These are phyloP conservation scores for Himalopsyche phryganea DNA, from an alignment of 1,140 invertebrate genomes.

Conservation along the genomic window DNA sequence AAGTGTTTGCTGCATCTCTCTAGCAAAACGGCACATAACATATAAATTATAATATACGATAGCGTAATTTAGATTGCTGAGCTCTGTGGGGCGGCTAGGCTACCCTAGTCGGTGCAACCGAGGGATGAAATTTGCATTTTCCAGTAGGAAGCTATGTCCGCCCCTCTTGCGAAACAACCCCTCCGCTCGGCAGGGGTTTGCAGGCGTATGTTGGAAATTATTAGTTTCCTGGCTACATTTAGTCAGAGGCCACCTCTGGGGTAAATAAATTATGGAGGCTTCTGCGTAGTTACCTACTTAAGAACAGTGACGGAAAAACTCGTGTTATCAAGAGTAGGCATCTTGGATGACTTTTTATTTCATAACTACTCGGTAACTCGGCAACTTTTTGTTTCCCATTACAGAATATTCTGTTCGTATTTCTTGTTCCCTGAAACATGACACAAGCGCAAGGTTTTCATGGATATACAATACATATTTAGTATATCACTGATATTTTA, in stretches of 20 bases:
- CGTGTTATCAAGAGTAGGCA: no score
- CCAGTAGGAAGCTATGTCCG: slow-evolving; percentile 17
- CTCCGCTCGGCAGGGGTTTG: slow-evolving; percentile 14
- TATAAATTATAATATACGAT: slow-evolving; percentile 33
- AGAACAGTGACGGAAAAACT: not conserved
- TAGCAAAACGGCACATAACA: slow-evolving; percentile 17
- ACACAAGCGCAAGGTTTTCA: no score
- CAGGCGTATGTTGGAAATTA: slow-evolving; percentile 34
- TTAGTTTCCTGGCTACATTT: slow-evolving; percentile 25
- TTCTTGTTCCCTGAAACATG: no score
- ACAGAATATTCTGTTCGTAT: no score
- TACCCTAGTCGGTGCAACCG: slow-evolving; percentile 5
- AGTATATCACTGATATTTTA: no score
- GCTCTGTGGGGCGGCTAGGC: not conserved
- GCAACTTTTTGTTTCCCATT: no score
- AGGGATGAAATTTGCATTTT: slow-evolving; percentile 34
- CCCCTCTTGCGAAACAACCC: slow-evolving; percentile 9
- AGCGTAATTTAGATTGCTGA: slow-evolving; percentile 33
- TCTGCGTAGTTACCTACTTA: not conserved
- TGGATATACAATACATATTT: no score
- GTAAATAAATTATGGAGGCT: slow-evolving; percentile 28
- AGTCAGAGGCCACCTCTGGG: slow-evolving; percentile 12
- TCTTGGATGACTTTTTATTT: no score
- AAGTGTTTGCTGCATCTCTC: slow-evolving; percentile 1
- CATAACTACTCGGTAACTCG: no score